A percentile compares a stretch with the other conserved stretches of the same genome.
phyloP scores from a whole-genome alignment of 37 sponge, comb jelly and placozoan genomes.

The Bolinopsis microptera region DNA sequence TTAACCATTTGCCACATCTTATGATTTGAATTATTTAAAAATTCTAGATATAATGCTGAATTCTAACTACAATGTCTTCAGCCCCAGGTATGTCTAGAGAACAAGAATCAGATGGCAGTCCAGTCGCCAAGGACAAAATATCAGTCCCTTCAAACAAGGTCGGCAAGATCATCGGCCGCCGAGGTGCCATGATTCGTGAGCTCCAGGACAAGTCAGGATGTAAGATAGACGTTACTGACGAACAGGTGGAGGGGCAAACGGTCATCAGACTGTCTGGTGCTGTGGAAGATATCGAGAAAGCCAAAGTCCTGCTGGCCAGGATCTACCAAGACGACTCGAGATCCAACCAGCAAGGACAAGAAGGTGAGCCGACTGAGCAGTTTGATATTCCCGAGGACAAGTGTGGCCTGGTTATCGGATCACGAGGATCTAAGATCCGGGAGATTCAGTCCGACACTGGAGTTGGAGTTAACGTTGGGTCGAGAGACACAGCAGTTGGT shows the following conservation, averaged over 20 bases:
- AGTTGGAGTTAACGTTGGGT: constrained; percentile 25
- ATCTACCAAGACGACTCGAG: not conserved
- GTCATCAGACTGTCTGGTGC: constrained; percentile 28
- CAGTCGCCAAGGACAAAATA: constrained; percentile 17
- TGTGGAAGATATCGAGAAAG: not conserved
- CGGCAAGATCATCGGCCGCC: constrained; percentile 64
- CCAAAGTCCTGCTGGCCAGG: not conserved
- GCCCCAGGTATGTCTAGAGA: constrained; percentile 54
- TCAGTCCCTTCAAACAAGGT: constrained; percentile 29
- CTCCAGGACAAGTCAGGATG: constrained; percentile 22
- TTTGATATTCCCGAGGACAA: constrained; percentile 46
- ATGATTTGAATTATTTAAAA: too few species aligned
- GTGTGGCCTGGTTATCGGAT: constrained; percentile 44
- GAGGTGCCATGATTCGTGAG: constrained; percentile 43
- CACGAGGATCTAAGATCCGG: constrained; percentile 47
- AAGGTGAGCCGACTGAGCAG: not conserved
- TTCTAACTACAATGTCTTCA: not conserved
- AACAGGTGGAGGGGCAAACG: not conserved
- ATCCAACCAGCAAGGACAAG: not conserved
- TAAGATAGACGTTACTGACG: constrained; percentile 44
- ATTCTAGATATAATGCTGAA: too few species aligned
- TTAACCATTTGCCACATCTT: too few species aligned
- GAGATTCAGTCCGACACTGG: constrained; percentile 45
- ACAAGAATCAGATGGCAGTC: not conserved
- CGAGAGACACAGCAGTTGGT: constrained; percentile 42